These are phyloP conservation scores for Paratilapia polleni DNA, from an alignment of 2,113 vertebrate species.

Conservation along the genomic window DNA sequence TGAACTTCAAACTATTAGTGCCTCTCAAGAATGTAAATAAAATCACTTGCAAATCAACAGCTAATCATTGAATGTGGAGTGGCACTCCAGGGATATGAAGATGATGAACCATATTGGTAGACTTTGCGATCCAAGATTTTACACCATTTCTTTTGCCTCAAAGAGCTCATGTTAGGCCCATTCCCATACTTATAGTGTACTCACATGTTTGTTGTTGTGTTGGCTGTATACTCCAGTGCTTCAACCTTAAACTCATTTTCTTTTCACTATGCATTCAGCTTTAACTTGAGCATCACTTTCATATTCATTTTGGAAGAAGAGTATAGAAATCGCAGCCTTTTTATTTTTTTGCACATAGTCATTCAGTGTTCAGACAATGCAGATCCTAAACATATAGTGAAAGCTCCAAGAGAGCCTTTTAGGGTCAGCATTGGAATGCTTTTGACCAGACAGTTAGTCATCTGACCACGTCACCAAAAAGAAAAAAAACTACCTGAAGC, in stretches of 20 bases:
- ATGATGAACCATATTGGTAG: constrained; percentile 42
- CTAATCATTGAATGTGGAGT: constrained; percentile 75
- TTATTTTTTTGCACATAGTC: not conserved
- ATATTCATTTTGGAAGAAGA: not conserved
- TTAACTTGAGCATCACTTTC: not conserved
- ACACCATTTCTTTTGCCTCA: constrained; percentile 29
- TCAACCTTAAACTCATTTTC: not conserved
- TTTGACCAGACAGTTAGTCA: constrained; percentile 10
- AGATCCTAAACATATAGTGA: not conserved
- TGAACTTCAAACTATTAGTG: constrained; percentile 72
- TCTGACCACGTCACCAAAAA: constrained; percentile 1
- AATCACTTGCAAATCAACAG: constrained; percentile 75
- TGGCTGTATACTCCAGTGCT: not conserved
- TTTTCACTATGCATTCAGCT: not conserved
- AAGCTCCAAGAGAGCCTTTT: constrained; percentile 17
- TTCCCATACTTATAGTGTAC: constrained; percentile 3
- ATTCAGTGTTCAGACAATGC: constrained; percentile 2
- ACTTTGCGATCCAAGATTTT: constrained; percentile 9
- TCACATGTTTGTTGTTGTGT: constrained; percentile 19
- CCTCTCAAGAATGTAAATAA: constrained; percentile 80
- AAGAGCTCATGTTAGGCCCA: not conserved
- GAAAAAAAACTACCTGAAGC: not conserved
- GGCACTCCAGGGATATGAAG: constrained; percentile 60
- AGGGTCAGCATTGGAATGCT: constrained; percentile 11
- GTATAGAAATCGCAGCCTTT: not conserved